Evolutionary conservation across 2,113 vertebrate species (phyloP).

Genomic region (Oncorhynchus nerka): DNA sequence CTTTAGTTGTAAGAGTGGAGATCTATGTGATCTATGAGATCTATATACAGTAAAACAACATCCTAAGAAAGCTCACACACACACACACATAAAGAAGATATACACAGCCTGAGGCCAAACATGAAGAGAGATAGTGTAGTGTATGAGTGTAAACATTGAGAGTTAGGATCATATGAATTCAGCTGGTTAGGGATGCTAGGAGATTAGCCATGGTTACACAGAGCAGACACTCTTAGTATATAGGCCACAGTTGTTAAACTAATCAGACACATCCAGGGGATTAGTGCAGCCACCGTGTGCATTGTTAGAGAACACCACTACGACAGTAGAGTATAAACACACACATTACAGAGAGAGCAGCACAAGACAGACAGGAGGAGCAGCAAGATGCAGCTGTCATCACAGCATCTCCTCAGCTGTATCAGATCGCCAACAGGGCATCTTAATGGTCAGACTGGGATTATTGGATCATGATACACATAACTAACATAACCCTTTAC

Average conservation of each 20-base stretch:
- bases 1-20: no score
- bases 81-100: neutral
- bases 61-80: neutral
- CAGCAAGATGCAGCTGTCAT: no score
- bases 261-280: slow-evolving; percentile 61
- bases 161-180: slow-evolving; percentile 52
- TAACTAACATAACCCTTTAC: no score
- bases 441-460: no score
- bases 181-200: slow-evolving; percentile 50
- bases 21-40: slow-evolving; percentile 1
- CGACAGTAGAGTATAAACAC: slow-evolving; percentile 23
- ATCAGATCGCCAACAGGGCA: no score
- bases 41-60: slow-evolving; percentile 26
- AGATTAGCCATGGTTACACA: slow-evolving; percentile 67
- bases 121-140: slow-evolving; percentile 29
- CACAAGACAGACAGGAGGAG: no score
- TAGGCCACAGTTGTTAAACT: slow-evolving; percentile 30
- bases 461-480: no score
- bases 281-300: slow-evolving; percentile 49
- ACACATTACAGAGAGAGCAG: neutral
- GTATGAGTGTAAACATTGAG: slow-evolving; percentile 49
- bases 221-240: neutral
- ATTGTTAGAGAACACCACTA: slow-evolving; percentile 22
- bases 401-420: no score
- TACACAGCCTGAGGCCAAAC: slow-evolving; percentile 38